These are phyloP conservation scores for Myiothlypis coronata DNA, from an alignment of 2,797 vertebrate genomes.

Conservation along the genomic window DNA sequence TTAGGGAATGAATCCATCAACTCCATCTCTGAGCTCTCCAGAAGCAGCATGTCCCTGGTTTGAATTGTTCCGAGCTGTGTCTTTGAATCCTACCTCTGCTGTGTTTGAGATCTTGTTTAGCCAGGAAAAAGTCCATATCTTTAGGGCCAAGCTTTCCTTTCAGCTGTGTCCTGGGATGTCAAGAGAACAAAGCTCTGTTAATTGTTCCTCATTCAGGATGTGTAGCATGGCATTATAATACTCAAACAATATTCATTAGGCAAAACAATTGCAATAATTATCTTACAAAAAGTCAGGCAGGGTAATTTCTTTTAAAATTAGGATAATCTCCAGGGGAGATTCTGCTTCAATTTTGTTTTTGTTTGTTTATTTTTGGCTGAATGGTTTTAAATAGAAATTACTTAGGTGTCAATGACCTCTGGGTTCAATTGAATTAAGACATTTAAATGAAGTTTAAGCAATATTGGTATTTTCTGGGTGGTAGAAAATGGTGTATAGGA, in stretches of 20 bases:
- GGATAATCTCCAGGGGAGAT: slow-evolving; percentile 50
- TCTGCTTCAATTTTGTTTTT: slow-evolving; percentile 49
- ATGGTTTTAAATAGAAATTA: slow-evolving; percentile 74
- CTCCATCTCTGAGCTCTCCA: neutral
- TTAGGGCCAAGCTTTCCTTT: slow-evolving; percentile 16
- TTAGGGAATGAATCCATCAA: neutral
- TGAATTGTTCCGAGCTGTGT: neutral
- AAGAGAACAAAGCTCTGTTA: slow-evolving; percentile 4
- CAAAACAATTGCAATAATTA: slow-evolving; percentile 62
- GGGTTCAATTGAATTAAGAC: slow-evolving; percentile 72
- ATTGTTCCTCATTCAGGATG: slow-evolving; percentile 36
- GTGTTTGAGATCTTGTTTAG: neutral
- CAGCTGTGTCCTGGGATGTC: slow-evolving; percentile 9
- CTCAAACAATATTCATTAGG: slow-evolving; percentile 44
- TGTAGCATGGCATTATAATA: neutral
- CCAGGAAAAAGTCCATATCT: neutral
- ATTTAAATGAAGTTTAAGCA: slow-evolving; percentile 71
- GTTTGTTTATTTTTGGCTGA: slow-evolving; percentile 66
- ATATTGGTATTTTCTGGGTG: slow-evolving; percentile 50
- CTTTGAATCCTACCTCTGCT: neutral
- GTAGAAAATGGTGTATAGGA: slow-evolving; percentile 36
- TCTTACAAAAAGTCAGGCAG: slow-evolving; percentile 41
- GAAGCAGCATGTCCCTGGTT: neutral
- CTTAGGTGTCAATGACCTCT: slow-evolving; percentile 69
- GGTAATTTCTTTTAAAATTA: slow-evolving; percentile 64